A percentile compares a stretch with the other conserved stretches of the same genome.
Evolutionary conservation across 30 jellyfish, hydroid and myxozoan genomes (phyloP).

Genomic region (Mastigias papua): DNA sequence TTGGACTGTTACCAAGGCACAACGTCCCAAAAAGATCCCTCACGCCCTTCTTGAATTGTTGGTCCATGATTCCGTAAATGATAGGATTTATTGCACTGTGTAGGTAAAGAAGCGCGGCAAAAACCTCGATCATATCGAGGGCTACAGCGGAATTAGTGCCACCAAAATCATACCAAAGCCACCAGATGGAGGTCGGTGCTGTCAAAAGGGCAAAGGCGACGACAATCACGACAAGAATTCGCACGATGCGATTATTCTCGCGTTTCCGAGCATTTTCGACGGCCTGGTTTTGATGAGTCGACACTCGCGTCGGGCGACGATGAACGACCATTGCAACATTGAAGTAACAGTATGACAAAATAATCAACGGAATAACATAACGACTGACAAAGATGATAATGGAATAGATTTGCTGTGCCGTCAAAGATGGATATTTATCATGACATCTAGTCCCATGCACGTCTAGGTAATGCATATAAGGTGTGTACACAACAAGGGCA

Average conservation of each 20-base stretch:
- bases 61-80: conserved; percentile 81
- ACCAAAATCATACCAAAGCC: conserved; percentile 89
- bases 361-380: conserved; percentile 65
- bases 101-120: conserved; percentile 80
- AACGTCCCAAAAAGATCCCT: conserved; percentile 10
- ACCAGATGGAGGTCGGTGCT: conserved; percentile 87
- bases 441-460: conserved; percentile 37
- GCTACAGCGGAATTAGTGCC: conserved; percentile 48
- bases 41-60: conserved; percentile 66
- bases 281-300: conserved; percentile 50
- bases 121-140: conserved; percentile 78
- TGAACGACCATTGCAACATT: conserved; percentile 52
- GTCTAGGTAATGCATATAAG: conserved; percentile 63
- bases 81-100: conserved; percentile 82
- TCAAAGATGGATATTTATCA: conserved; percentile 59
- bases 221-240: conserved; percentile 64
- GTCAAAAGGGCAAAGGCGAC: conserved; percentile 81
- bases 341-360: conserved; percentile 67
- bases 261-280: conserved; percentile 60
- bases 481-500: conserved; percentile 66
- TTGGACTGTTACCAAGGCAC: background rate
- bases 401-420: conserved; percentile 67
- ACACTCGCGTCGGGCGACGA: conserved; percentile 63
- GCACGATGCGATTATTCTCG: conserved; percentile 68
- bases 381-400: conserved; percentile 56